Base-by-base conservation (phyloP, 2,888 invertebrate genomes). In the Melieria crassipennis region DNA sequence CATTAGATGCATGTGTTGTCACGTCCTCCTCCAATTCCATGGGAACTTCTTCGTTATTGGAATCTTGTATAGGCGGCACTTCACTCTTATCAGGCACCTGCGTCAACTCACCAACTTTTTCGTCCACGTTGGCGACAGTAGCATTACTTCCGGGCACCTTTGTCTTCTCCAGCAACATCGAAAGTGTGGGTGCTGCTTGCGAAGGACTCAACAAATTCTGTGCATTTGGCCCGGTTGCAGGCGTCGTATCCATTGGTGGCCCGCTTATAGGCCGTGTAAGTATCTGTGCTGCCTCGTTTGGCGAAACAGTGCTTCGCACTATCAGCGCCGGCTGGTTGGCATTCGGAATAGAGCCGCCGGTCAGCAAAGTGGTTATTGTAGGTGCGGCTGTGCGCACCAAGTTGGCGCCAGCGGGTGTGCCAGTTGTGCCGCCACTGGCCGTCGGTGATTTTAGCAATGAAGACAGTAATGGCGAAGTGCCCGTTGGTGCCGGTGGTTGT, bases 391-490 rank as follows among this genome's bases (percentile, higher is more conserved):
- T 77, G 9, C 85, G 79, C 0, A 82, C 80, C n/a, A 78, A 80
- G 42, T 78, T 79, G 0, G 43, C 4, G 16, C 11, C 50, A 11
- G 62, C 4, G 10, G 79, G 52, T 4, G 81, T 73, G 42, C 81
- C 78, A 75, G 87, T 86, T 16, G 87, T 84, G 67, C 90, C 89
- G 46, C 90, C 89, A 0, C 91, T 90, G 5, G 81, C 70, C 4
- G 79, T 77, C 4, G 82, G 80, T 60, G 92, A 92, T 84, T 95
- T 94, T 5, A 96, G 87, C 52, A 96, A 88, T 61, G 95, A 95
- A 7, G 96, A 95, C 62, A 96, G 88, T 58, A 96, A 87, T 0
- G 95, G 95, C 0, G 92, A 92, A 0, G 92, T 88, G 0, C 90
- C 91, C 4, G 90, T 87, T 72, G 88, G 88, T 64, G 75, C 62